Conservation (phyloP, 2,888 invertebrate species). For the Tupiocoris notatus region DNA sequence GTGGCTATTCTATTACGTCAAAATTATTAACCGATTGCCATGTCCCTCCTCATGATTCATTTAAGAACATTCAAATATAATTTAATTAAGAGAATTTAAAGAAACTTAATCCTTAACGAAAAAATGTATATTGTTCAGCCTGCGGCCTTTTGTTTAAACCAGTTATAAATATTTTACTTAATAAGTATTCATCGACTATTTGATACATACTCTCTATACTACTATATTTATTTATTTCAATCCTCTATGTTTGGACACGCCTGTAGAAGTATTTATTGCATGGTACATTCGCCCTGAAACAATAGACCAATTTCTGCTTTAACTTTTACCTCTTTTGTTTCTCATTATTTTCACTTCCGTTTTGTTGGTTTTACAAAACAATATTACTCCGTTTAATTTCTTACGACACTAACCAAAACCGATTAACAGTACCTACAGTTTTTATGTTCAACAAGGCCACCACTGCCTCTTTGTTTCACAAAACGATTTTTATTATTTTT, state of each 20-base stretch:
- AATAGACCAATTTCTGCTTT: conserved; percentile 45
- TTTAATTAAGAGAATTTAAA: conserved; percentile 2
- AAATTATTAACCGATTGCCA: too few relatives aligned
- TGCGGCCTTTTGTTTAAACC: conserved; percentile 49
- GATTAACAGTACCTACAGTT: conserved; percentile 28
- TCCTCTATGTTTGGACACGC: conserved; percentile 48
- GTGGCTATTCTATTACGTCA: too few relatives aligned
- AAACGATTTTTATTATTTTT: conserved; percentile 31
- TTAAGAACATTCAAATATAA: neutral
- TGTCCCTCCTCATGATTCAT: neutral
- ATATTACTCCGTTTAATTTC: conserved; percentile 19
- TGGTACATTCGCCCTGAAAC: conserved; percentile 46
- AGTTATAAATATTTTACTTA: conserved; percentile 47
- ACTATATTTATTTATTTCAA: conserved; percentile 44
- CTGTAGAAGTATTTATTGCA: conserved; percentile 47
- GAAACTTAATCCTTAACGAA: neutral
- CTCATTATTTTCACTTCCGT: conserved; percentile 16
- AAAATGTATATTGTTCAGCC: conserved; percentile 23
- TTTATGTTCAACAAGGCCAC: conserved; percentile 35
- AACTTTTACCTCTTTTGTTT: conserved; percentile 19
- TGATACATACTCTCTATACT: conserved; percentile 44
- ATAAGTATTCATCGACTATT: conserved; percentile 47
- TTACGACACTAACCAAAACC: conserved; percentile 27
- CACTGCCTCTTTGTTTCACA: conserved; percentile 23
- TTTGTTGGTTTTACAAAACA: conserved; percentile 35